Conservation (phyloP, 2,888 invertebrate species). For the Bembecia ichneumoniformis region DNA sequence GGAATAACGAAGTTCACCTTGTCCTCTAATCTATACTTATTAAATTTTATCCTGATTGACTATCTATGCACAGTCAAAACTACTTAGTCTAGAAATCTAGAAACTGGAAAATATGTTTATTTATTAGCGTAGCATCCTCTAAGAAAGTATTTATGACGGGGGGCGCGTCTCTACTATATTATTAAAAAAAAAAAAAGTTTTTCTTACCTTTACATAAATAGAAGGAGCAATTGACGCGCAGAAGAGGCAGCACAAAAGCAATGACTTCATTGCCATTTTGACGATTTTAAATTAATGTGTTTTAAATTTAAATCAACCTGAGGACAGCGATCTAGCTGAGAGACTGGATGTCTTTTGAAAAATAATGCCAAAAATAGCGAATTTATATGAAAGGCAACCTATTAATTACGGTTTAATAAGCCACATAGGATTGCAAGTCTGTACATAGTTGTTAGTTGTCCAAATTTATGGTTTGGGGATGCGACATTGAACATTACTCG, state of each 20-base stretch:
- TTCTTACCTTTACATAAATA: constrained; percentile 21
- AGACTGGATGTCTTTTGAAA: background rate
- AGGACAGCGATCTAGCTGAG: background rate
- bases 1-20: too few species aligned
- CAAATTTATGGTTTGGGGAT: constrained; percentile 11
- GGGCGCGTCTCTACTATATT: too few species aligned
- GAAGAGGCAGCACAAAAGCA: constrained; percentile 21
- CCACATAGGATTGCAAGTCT: background rate
- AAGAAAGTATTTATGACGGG: too few species aligned
- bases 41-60: too few species aligned
- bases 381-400: constrained; percentile 20
- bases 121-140: too few species aligned
- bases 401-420: background rate
- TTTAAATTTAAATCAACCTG: background rate
- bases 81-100: too few species aligned
- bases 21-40: too few species aligned
- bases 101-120: too few species aligned
- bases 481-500: constrained; percentile 13
- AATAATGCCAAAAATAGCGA: constrained; percentile 1
- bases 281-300: background rate
- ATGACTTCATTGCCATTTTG: constrained; percentile 28
- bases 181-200: too few species aligned
- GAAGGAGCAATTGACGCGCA: constrained; percentile 25
- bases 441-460: constrained; percentile 10
- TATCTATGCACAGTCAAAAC: too few species aligned